These are phyloP conservation scores for Apostichopus japonicus DNA, from an alignment of 35 echinoderm and acorn worm genomes.

Conservation along the genomic window DNA sequence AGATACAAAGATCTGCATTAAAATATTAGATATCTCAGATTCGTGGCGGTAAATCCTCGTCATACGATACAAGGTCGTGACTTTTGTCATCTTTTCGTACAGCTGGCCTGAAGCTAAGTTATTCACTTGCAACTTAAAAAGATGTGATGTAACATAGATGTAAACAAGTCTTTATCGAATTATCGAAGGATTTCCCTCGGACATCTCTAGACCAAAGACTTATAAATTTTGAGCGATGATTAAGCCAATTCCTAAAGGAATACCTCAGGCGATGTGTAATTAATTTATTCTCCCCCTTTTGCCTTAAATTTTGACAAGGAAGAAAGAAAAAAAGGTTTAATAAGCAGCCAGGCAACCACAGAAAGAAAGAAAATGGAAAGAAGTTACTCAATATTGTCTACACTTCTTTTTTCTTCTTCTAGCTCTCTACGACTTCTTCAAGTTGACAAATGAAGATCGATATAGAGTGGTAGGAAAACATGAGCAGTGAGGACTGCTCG, in stretches of 20 bases:
- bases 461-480: not conserved
- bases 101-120: not conserved
- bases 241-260: constrained; percentile 2
- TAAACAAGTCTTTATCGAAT: constrained; percentile 20
- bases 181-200: not conserved
- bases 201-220: not conserved
- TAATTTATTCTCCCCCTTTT: constrained; percentile 7
- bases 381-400: constrained; percentile 2
- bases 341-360: too few species aligned
- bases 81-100: not conserved
- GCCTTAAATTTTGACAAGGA: not conserved
- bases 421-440: not conserved
- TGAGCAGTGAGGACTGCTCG: not conserved
- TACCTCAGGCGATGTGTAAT: constrained; percentile 13
- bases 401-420: not conserved
- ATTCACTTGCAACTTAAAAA: constrained; percentile 3
- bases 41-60: too few species aligned
- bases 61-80: not conserved
- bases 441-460: not conserved
- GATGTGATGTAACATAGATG: not conserved
- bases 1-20: too few species aligned
- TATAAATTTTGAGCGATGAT: not conserved
- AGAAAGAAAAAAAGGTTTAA: not conserved
- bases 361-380: too few species aligned
- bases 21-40: too few species aligned